Evolutionary conservation across 2,113 vertebrate species (phyloP), one percentile per base, ranked within the genome.

Genomic region (Nanorana parkeri): DNA sequence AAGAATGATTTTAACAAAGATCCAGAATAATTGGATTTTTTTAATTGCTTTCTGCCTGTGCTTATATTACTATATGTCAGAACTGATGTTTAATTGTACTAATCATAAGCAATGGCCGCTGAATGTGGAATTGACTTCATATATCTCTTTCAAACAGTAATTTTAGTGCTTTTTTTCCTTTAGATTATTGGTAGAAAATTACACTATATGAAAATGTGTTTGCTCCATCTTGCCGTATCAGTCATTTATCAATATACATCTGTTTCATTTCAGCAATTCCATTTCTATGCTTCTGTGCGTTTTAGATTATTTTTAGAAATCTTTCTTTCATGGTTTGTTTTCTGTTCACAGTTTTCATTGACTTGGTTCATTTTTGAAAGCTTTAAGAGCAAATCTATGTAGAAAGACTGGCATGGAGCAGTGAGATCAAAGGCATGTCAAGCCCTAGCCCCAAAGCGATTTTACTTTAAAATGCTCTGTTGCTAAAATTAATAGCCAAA

Each of bases 211-310:
- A 73, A 55, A 73, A 73, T 20, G 52, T 73, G 51, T 73, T 29
- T 26, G 24, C 69, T 32, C 10, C 28, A 26, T 73, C 55, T 58
- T 29, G 26, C 28, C 6, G 20, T 61, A 75, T 60, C 55, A 60
- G 55, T 75, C 55, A 75, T 60, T 61, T 75, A 75, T 75, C 72
- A 75, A 75, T 75, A 75, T 60, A 75, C 72, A 60, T 75, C 52
- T 75, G 72, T 75, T 75, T 75, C 55, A 61, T 75, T 58, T 56
- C 72, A 75, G 72, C n/a, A 32, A 75, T 41, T 75, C 55, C 55
- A 75, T 75, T 75, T 75, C 29, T 61, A 75, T 29, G 55, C 72
- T 36, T 60, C 72, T 75, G 28, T 75, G 72, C 56, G 21, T 75
- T 75, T 56, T 32, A 75, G 55, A 75, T 75, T 75, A 75, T 75